Evolutionary conservation across 1,140 invertebrate species (phyloP).

Genomic region (Heliothis subflexa): DNA sequence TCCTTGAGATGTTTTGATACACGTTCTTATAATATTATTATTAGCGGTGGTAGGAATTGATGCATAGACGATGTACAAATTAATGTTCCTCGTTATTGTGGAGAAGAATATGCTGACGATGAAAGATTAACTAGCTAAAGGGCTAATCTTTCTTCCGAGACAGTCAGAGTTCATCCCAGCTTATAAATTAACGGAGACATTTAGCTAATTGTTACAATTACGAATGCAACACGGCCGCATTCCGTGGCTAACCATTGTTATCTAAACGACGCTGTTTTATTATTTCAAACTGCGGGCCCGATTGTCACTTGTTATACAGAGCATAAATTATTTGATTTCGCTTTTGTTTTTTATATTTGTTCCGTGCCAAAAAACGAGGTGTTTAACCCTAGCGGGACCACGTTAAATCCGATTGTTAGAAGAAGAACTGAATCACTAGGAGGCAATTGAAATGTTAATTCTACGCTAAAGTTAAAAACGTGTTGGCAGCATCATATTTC

Average conservation of each 20-base stretch:
- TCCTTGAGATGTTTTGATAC: not conserved
- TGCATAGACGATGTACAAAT: too few relatives aligned
- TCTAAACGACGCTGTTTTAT: slow-evolving; percentile 53
- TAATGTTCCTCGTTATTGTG: too few relatives aligned
- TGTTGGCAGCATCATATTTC: not conserved
- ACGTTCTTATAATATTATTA: too few relatives aligned
- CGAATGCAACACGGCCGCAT: slow-evolving; percentile 65
- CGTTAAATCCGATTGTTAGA: not conserved
- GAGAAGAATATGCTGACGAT: too few relatives aligned
- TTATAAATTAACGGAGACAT: slow-evolving; percentile 66
- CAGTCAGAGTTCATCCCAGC: slow-evolving; percentile 51
- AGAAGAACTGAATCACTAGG: not conserved
- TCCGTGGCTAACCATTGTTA: slow-evolving; percentile 54
- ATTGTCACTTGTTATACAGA: slow-evolving; percentile 52
- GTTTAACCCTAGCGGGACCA: slow-evolving; percentile 10
- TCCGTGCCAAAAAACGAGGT: slow-evolving; percentile 37
- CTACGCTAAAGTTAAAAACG: not conserved
- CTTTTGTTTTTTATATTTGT: slow-evolving; percentile 40
- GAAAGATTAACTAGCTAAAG: not conserved
- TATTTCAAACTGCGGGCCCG: slow-evolving; percentile 49
- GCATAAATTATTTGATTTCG: slow-evolving; percentile 50
- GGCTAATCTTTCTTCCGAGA: slow-evolving; percentile 22
- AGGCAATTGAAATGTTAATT: slow-evolving; percentile 22
- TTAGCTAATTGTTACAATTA: slow-evolving; percentile 75
- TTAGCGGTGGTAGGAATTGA: too few relatives aligned